Percentiles rank a stretch among this genome's conserved stretches.
Evolutionary conservation across 2,797 vertebrate genomes (phyloP).

Genomic region (Lepilemur ruficaudatus): DNA sequence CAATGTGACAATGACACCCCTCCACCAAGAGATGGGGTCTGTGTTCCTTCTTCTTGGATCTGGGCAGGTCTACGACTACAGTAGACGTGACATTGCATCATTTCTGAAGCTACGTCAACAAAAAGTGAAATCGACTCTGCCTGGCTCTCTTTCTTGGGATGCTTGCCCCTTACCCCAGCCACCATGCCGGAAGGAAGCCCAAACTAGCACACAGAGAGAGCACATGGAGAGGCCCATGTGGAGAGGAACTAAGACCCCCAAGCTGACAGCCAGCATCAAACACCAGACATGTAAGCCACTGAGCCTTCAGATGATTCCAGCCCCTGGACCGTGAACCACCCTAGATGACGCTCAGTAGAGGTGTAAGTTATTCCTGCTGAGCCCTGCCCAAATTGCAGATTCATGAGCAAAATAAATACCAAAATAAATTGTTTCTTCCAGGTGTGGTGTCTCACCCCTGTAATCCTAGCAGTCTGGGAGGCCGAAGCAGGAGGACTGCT

Average conservation of each 20-base stretch:
- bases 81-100: background rate
- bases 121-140: background rate
- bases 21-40: background rate
- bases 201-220: background rate
- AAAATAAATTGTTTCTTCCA: background rate
- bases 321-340: background rate
- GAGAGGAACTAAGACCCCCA: background rate
- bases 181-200: background rate
- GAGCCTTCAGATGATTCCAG: background rate
- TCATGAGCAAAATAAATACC: background rate
- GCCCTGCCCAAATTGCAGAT: background rate
- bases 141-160: background rate
- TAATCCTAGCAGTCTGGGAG: no score
- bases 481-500: no score
- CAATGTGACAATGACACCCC: background rate
- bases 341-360: background rate
- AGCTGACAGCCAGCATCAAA: background rate
- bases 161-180: background rate
- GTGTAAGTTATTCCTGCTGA: background rate
- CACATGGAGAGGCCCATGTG: fast-evolving
- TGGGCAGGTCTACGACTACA: background rate
- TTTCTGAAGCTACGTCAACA: background rate
- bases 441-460: no score
- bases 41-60: background rate
- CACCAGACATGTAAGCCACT: background rate